These are phyloP conservation scores for Dromiciops gliroides DNA, from an alignment of 2,113 vertebrate species.

Conservation along the genomic window DNA sequence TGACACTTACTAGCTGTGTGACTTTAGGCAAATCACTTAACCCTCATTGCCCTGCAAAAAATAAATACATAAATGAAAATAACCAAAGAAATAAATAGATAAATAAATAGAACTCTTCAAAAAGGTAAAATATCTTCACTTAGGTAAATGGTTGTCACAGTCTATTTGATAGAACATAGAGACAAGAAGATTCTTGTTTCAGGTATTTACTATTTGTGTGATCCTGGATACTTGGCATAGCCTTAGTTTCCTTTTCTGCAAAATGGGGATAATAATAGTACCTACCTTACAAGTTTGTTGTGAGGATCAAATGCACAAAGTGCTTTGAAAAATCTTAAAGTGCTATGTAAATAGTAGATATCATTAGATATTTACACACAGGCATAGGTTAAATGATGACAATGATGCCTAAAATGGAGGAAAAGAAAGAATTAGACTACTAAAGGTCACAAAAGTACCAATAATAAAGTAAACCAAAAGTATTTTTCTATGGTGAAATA, in stretches of 20 bases:
- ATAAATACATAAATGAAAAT: no score
- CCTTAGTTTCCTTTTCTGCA: not conserved
- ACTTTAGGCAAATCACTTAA: no score
- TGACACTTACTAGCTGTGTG: no score
- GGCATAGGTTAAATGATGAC: not conserved
- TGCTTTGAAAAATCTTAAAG: not conserved
- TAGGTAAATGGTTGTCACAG: not conserved
- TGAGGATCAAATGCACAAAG: not conserved
- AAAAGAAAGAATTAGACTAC: not conserved
- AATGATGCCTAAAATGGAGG: not conserved
- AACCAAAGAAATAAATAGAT: not conserved
- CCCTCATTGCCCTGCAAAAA: no score
- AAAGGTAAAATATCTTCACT: not conserved
- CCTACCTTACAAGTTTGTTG: not conserved
- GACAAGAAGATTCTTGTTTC: not conserved
- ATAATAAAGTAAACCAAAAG: conserved; percentile 17
- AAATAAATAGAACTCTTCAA: not conserved
- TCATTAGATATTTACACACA: not conserved
- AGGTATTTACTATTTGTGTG: not conserved
- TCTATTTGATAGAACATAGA: not conserved
- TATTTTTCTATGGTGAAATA: conserved; percentile 29
- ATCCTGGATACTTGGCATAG: not conserved
- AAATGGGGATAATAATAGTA: not conserved
- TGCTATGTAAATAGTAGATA: not conserved
- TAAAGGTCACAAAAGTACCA: conserved; percentile 13